Conservation (phyloP, 2,888 invertebrate genomes). For the Mellilla xanthometata region DNA sequence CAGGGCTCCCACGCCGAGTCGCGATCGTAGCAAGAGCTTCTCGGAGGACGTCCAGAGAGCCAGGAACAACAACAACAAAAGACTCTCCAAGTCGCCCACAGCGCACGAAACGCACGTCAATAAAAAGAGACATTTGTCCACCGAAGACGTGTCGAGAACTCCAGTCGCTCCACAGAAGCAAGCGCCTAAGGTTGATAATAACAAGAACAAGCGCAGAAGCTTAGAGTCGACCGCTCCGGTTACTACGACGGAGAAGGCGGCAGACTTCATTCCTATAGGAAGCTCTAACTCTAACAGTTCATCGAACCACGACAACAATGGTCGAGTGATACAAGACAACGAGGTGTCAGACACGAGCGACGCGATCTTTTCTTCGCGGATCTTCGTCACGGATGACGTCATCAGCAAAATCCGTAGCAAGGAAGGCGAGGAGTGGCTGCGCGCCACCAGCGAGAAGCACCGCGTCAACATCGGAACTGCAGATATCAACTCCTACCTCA, state of each 20-base stretch:
- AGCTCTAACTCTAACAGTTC: slow-evolving; percentile 28
- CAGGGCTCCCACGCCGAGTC: slow-evolving; percentile 21
- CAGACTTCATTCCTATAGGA: slow-evolving; percentile 52
- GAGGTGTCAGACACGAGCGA: slow-evolving; percentile 74
- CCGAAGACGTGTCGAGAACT: slow-evolving; percentile 35
- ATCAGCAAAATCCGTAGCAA: slow-evolving; percentile 69
- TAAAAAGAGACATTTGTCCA: slow-evolving; percentile 53
- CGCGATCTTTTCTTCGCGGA: slow-evolving; percentile 66
- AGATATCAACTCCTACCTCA: slow-evolving; percentile 59
- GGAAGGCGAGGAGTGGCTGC: slow-evolving; percentile 73
- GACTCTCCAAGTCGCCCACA: slow-evolving; percentile 66
- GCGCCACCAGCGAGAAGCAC: slow-evolving; percentile 50
- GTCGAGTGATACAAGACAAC: slow-evolving; percentile 72
- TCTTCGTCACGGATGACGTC: slow-evolving; percentile 74
- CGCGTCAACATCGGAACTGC: slow-evolving; percentile 61
- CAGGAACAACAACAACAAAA: slow-evolving; percentile 44
- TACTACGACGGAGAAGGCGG: slow-evolving; percentile 40
- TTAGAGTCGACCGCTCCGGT: slow-evolving; percentile 2
- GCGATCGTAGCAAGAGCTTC: slow-evolving; percentile 26
- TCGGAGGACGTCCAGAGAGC: slow-evolving; percentile 32
- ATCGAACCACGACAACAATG: slow-evolving; percentile 61
- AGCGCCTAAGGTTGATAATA: slow-evolving; percentile 4
- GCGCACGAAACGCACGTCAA: slow-evolving; percentile 53
- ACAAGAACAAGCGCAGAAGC: slow-evolving; percentile 8
- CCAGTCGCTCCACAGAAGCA: slow-evolving; percentile 21